Percentiles rank a stretch among this genome's conserved stretches.
Conservation (phyloP, 2,113 vertebrate species). For the Nicator chloris region DNA sequence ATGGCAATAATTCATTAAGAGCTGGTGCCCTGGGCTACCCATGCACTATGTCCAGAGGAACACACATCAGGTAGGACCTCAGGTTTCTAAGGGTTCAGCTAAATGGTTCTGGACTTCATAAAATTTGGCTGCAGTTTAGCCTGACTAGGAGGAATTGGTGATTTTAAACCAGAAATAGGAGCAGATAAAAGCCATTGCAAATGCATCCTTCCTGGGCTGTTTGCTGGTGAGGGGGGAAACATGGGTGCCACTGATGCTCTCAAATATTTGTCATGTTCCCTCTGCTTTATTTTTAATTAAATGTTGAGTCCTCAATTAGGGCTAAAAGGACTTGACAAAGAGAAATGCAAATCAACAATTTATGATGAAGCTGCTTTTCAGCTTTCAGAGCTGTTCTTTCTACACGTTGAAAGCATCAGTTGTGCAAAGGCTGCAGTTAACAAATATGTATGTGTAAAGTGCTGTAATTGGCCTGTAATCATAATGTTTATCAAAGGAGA, state of each 20-base stretch:
- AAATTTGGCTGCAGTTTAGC: background rate
- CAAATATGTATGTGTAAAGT: background rate
- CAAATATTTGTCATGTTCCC: background rate
- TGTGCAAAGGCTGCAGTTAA: constrained; percentile 29
- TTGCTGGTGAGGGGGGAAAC: background rate
- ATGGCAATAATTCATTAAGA: background rate
- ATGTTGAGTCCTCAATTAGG: constrained; percentile 19
- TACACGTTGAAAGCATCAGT: constrained; percentile 17
- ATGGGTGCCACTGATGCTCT: background rate
- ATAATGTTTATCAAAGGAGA: background rate
- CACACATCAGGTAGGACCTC: background rate
- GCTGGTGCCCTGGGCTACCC: background rate
- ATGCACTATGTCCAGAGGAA: background rate
- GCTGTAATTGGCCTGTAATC: background rate
- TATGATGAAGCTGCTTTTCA: constrained; percentile 46
- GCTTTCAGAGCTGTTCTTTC: constrained; percentile 8
- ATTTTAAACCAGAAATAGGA: background rate
- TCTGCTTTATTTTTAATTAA: background rate
- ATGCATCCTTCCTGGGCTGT: background rate
- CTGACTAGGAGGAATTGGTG: background rate
- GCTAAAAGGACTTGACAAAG: background rate
- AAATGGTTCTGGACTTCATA: background rate
- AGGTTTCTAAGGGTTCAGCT: background rate
- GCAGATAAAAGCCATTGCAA: background rate
- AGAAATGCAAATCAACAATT: constrained; percentile 51